Base-by-base conservation (phyloP, 1,140 invertebrate genomes). In the Diorhabda elongata region DNA sequence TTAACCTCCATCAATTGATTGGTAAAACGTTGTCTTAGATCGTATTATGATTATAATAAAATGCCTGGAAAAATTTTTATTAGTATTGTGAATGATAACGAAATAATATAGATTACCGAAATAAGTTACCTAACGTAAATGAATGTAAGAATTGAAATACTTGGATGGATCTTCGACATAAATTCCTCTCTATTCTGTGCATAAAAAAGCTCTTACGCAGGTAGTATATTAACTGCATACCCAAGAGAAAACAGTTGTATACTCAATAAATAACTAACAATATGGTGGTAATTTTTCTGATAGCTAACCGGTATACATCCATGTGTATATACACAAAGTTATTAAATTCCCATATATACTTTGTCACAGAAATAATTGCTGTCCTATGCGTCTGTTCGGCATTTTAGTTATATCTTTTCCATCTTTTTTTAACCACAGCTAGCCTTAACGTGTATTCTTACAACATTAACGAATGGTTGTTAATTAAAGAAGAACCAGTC, bases 401-500 rank as follows among this genome's bases (percentile, higher is more conserved):
- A n/a, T 42, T 43, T 42, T 9, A 44, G 61, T 44, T 62, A 44
- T 62, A 44, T 44, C 8, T 62, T 11, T 66, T 42, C 57, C 64
- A 62, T 69, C 62, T 64, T 67, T 70, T 67, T 45, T 61, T 64
- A 69, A 59, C 72, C 67, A 68, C 61, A 68, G 61, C 44, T 44
- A 5, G 58, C 11, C 66, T 43, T 11, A 67, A 66, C 69, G 58
- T 67, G 70, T 70, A 68, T 70, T 71, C 71, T 69, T 74, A 71
- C 73, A 66, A 57, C 26, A 74, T 74, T 74, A 74, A 71, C 73
- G 69, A 68, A 68, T 66, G 67, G 61, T 68, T 69, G 73, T 72
- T 74, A 74, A 74, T 74, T 74, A 74, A 71, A 71, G 72, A 67
- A 69, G 69, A 74, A 74, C 73, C 73, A 71, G 73, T 74, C 70